Evolutionary conservation across 2,888 invertebrate species (phyloP).

Genomic region (Melanostoma scalare): DNA sequence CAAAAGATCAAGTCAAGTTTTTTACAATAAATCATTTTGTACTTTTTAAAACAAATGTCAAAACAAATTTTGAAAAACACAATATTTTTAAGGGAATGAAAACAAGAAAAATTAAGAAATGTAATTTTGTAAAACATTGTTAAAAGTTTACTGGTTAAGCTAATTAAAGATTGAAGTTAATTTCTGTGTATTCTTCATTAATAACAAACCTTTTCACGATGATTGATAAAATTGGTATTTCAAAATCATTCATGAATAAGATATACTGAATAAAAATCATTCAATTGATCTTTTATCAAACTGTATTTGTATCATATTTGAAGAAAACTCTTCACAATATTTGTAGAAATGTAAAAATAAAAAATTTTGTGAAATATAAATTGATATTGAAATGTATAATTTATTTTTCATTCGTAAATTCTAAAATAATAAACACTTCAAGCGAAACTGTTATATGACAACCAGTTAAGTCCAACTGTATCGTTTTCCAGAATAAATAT

Average conservation of each 20-base stretch:
- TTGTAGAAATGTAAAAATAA: slow-evolving; percentile 66
- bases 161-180: slow-evolving; percentile 26
- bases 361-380: slow-evolving; percentile 57
- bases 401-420: background rate
- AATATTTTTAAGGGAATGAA: slow-evolving; percentile 1
- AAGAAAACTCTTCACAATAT: slow-evolving; percentile 28
- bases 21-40: slow-evolving; percentile 49
- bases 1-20: slow-evolving; percentile 32
- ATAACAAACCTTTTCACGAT: background rate
- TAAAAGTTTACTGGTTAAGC: slow-evolving; percentile 40
- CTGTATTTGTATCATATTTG: slow-evolving; percentile 48
- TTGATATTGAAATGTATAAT: slow-evolving; percentile 46
- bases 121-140: slow-evolving; percentile 6
- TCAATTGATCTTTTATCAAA: slow-evolving; percentile 33
- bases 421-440: background rate
- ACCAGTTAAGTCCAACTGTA: no score
- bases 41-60: slow-evolving; percentile 44
- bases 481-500: no score
- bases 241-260: slow-evolving; percentile 34
- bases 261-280: no score
- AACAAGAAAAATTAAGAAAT: slow-evolving; percentile 5
- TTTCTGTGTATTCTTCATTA: slow-evolving; percentile 26
- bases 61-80: slow-evolving; percentile 13
- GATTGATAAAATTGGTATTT: slow-evolving; percentile 34
- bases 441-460: no score